These are phyloP conservation scores for Melanophora roralis DNA, from an alignment of 2,888 invertebrate genomes.

Conservation along the genomic window DNA sequence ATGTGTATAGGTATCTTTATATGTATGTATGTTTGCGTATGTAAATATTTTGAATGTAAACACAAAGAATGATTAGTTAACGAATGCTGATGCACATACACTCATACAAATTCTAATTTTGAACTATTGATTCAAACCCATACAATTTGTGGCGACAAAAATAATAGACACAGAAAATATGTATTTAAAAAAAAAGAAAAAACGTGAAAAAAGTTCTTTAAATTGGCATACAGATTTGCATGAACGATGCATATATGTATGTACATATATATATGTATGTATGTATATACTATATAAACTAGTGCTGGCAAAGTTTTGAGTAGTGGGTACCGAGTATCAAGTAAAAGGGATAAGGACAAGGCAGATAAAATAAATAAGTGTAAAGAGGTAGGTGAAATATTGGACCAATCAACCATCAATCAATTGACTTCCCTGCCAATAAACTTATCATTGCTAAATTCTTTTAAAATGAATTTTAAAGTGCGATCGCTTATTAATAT, in stretches of 20 bases:
- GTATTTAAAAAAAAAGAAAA: background rate
- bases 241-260: background rate
- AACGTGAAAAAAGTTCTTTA: background rate
- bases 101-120: slow-evolving; percentile 56
- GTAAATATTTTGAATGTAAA: background rate
- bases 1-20: too few species aligned
- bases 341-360: too few species aligned
- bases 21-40: too few species aligned
- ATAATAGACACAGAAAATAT: slow-evolving; percentile 18
- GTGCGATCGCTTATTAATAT: too few species aligned
- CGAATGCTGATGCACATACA: slow-evolving; percentile 8
- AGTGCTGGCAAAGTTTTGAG: too few species aligned
- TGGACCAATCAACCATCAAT: too few species aligned
- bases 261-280: background rate
- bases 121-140: slow-evolving; percentile 52
- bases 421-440: too few species aligned
- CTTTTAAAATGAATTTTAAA: too few species aligned
- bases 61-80: slow-evolving; percentile 40
- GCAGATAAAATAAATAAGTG: background rate
- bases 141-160: slow-evolving; percentile 48
- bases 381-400: background rate
- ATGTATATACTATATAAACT: background rate
- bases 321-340: too few species aligned
- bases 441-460: too few species aligned
- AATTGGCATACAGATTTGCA: background rate